Evolutionary conservation across 2,797 vertebrate genomes (phyloP).

Genomic region (Anabacerthia variegaticeps): DNA sequence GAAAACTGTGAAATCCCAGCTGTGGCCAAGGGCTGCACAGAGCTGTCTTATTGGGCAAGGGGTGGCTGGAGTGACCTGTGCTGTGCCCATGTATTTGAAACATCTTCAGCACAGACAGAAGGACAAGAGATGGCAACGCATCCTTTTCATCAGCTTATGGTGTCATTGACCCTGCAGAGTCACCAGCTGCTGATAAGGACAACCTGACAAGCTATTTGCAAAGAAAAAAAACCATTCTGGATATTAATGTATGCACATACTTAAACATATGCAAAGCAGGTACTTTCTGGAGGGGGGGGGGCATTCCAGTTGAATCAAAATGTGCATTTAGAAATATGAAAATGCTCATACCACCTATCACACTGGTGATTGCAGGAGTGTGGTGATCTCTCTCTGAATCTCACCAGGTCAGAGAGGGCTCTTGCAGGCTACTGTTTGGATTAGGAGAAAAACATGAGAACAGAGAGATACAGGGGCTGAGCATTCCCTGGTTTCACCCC

Average conservation of each 20-base stretch:
- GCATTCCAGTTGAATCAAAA: not conserved
- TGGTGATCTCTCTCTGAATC: not conserved
- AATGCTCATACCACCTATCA: not conserved
- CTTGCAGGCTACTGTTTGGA: not conserved
- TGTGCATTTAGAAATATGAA: not conserved
- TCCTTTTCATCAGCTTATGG: not conserved
- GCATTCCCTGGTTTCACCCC: not conserved
- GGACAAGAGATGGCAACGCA: fast-evolving
- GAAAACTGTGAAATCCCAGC: not conserved
- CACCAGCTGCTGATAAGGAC: not conserved
- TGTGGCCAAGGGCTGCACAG: not conserved
- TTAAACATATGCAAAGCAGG: not conserved
- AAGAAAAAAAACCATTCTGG: not conserved
- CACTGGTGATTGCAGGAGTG: not conserved
- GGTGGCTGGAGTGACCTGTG: not conserved
- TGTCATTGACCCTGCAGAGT: not conserved
- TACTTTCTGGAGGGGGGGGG: fast-evolving
- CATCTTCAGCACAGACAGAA: not conserved
- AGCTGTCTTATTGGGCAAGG: not conserved
- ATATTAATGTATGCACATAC: not conserved
- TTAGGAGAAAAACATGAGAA: not conserved
- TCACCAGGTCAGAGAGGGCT: fast-evolving
- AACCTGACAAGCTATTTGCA: not conserved
- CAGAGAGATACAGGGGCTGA: not conserved
- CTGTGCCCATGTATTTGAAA: not conserved